Evolutionary conservation across 2,797 vertebrate genomes (phyloP).

Genomic region (Mionectes olivaceus): DNA sequence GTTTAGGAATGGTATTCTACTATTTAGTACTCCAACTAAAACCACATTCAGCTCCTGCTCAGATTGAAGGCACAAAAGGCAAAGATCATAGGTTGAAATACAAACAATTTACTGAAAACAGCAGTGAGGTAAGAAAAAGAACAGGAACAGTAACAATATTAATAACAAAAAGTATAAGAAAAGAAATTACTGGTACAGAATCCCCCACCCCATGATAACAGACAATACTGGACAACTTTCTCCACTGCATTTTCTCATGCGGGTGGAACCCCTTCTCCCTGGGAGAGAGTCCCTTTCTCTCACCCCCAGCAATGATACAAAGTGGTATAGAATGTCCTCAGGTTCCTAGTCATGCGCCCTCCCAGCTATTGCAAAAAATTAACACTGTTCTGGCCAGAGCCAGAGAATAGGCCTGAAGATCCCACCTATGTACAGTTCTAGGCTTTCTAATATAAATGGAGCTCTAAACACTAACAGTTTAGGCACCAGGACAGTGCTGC

Average conservation of each 20-base stretch:
- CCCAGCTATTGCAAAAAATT: neutral
- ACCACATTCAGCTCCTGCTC: rapidly evolving
- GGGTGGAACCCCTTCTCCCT: neutral
- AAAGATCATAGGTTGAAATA: neutral
- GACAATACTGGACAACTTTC: neutral
- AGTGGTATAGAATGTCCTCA: neutral
- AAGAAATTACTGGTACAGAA: rapidly evolving
- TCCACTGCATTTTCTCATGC: neutral
- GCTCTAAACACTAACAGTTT: neutral
- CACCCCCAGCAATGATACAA: neutral
- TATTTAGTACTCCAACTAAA: neutral
- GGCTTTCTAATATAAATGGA: neutral
- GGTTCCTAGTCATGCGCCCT: neutral
- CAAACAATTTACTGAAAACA: neutral
- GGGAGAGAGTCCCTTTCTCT: neutral
- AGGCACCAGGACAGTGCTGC: neutral
- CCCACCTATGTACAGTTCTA: neutral
- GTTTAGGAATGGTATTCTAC: neutral
- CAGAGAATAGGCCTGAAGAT: neutral
- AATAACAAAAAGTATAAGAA: neutral
- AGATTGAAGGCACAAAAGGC: rapidly evolving
- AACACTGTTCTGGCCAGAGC: neutral
- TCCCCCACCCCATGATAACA: neutral
- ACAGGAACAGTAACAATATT: neutral
- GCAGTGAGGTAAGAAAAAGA: neutral